A percentile compares a stretch with the other conserved stretches of the same genome.
phyloP scores from a whole-genome alignment of 2,888 invertebrate species.

The Blastobasis lacticolella region DNA sequence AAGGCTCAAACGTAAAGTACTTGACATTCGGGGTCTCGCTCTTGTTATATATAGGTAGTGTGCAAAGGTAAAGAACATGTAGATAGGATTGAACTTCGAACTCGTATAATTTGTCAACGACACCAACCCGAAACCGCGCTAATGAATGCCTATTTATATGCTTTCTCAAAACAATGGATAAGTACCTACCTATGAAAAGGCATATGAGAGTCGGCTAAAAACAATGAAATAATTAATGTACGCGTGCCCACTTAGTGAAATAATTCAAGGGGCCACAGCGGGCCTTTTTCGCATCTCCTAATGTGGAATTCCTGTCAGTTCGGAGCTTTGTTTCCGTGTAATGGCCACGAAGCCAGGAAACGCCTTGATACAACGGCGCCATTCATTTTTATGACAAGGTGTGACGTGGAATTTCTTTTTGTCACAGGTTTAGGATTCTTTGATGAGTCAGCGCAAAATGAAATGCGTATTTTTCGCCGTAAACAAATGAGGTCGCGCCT shows the following conservation, averaged over 20 bases:
- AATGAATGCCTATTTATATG: too few relatives aligned
- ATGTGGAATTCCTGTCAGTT: slow-evolving; percentile 1
- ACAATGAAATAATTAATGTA: slow-evolving; percentile 3
- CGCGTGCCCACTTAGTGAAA: slow-evolving; percentile 1
- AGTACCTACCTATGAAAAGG: background rate
- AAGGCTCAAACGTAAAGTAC: slow-evolving; percentile 25
- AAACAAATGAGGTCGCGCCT: too few relatives aligned
- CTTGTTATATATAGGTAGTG: too few relatives aligned
- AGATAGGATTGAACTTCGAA: too few relatives aligned
- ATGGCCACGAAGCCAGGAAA: background rate
- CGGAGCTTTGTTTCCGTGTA: background rate
- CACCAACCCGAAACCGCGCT: too few relatives aligned
- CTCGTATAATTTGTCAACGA: too few relatives aligned
- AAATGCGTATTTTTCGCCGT: background rate
- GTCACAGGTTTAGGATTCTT: background rate
- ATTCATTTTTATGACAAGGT: slow-evolving; percentile 1
- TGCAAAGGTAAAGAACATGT: too few relatives aligned
- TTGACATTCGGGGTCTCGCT: slow-evolving; percentile 10
- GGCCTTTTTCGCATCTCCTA: slow-evolving; percentile 1
- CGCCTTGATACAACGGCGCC: background rate
- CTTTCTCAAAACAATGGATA: background rate
- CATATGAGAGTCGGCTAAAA: background rate
- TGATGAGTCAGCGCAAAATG: background rate
- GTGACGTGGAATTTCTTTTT: background rate
- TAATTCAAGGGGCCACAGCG: background rate